Evolutionary conservation across 2,113 vertebrate species (phyloP), one percentile per base, ranked within the genome.

Genomic region (Ceyx margarethae): DNA sequence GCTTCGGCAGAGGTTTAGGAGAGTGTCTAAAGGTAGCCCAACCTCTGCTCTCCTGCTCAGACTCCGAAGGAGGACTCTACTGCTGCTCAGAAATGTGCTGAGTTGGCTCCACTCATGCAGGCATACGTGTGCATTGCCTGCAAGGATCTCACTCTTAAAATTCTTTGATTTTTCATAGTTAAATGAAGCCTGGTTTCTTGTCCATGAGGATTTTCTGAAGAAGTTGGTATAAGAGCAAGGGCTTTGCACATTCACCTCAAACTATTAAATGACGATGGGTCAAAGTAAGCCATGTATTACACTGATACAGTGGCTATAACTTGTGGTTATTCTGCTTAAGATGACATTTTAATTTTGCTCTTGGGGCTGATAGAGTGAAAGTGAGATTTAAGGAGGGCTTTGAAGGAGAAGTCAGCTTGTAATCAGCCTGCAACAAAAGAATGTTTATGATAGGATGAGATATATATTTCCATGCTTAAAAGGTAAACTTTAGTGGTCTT

Each of bases 361-460:
- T 33, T 33, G 33, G 33, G 33, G 33, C 33, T 33, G 33, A 33
- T 33, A 33, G 33, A 89, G 26, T 0, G 0, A 81, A 93, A 95
- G 42, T 66, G 71, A 93, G 50, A 85, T 87, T 85, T 91, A 93
- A 90, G 71, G 51, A 91, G 56, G 42, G 17, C 57, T 90, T 81
- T 86, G 80, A 89, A 94, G 89, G 28, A 42, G 71, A 91, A 92
- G 23, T 33, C 71, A 62, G 29, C 65, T 69, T 86, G 71, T 81
- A 65, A 90, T 72, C 69, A 86, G 33, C 37, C 28, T 81, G 60
- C 33, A 81, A 81, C 79, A 76, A 87, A 91, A 57, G 54, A 90
- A 65, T 42, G 7, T 75, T 91, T 75, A 54, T 62, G 54, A 73
- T 66, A 33, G 14, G 29, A 61, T 84, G 29, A 76, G 26, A 76